A percentile compares a stretch with the other conserved stretches of the same genome.
Conservation (phyloP, 2,888 invertebrate genomes). For the Lochmaea crataegi region DNA sequence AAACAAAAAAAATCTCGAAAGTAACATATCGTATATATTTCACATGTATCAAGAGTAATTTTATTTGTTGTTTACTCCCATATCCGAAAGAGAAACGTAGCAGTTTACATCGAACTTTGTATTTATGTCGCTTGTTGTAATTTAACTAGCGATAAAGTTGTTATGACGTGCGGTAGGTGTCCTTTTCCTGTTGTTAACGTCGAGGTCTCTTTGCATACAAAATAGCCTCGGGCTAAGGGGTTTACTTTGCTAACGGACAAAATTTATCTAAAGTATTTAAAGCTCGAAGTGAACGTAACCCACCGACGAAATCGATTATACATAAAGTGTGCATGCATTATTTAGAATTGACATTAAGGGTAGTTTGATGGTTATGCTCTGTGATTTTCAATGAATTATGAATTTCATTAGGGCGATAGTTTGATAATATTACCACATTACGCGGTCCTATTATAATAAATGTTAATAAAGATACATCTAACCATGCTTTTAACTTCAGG, state of each 20-base stretch:
- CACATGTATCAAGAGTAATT: background rate
- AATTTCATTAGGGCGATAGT: background rate
- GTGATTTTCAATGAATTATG: conserved; percentile 6
- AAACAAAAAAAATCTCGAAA: no score
- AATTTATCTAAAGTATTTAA: conserved; percentile 26
- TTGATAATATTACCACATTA: background rate
- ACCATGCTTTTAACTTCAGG: no score
- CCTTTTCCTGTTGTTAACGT: conserved; percentile 24
- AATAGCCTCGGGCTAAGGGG: conserved; percentile 2
- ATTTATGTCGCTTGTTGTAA: conserved; percentile 15
- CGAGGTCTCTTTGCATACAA: conserved; percentile 25
- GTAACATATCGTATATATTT: background rate
- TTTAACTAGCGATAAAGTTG: conserved; percentile 36
- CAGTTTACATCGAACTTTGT: background rate
- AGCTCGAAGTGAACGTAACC: background rate
- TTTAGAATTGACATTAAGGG: conserved; percentile 8
- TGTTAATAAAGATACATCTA: no score
- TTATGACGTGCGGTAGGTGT: conserved; percentile 23
- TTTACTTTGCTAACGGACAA: background rate
- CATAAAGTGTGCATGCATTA: conserved; percentile 14
- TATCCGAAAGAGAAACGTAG: background rate
- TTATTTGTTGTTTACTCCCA: background rate
- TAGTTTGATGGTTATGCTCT: conserved; percentile 3
- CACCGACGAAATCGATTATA: conserved; percentile 11
- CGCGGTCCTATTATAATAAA: no score